Evolutionary conservation across 2,113 vertebrate genomes (phyloP), one percentile per base, ranked within the genome.

Genomic region (Clarias batrachus): DNA sequence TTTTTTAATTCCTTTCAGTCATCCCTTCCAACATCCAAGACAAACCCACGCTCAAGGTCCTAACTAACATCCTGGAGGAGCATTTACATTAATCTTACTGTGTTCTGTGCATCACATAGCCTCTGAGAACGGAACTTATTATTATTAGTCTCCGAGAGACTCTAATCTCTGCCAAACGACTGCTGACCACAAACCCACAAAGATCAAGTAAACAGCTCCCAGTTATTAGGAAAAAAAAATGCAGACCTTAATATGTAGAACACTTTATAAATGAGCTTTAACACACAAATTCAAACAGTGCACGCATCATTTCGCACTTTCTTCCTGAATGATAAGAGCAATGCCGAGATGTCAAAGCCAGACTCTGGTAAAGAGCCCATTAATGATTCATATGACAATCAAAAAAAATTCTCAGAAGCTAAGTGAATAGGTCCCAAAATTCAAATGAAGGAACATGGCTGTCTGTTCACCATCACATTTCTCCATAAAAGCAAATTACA

Each of bases 161-260:
- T 81, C 82, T 87, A 83, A 87, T 63, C 80, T 82, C 70, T 77
- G 86, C 81, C 86, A 83, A 87, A 87, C 78, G 62, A 30, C 81
- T 83, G 81, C 65, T 78, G 86, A 87, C 86, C 86, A 78, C 86
- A 83, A 87, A 83, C 59, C 81, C 86, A 78, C 86, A 87, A 78
- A 87, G 71, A 83, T 71, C 68, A 82, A 87, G 71, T 68, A 87
- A 87, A 82, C 86, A 81, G 80, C 59, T 56, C 23, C 48, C 63
- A 48, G 66, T 78, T 83, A 68, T 87, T 84, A 83, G 65, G 76
- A 21, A 62, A 37, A 48, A 37, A 73, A 78, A 80, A 80, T n/a
- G 85, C 78, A 65, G 71, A 60, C 57, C n/a, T 13, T 83, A 33
- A 79, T 68, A 77, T 57, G 76, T 74, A 66, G 63, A 60, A 21